Evolutionary conservation across 2,113 vertebrate species (phyloP).

Genomic region (Pelusios castaneus): DNA sequence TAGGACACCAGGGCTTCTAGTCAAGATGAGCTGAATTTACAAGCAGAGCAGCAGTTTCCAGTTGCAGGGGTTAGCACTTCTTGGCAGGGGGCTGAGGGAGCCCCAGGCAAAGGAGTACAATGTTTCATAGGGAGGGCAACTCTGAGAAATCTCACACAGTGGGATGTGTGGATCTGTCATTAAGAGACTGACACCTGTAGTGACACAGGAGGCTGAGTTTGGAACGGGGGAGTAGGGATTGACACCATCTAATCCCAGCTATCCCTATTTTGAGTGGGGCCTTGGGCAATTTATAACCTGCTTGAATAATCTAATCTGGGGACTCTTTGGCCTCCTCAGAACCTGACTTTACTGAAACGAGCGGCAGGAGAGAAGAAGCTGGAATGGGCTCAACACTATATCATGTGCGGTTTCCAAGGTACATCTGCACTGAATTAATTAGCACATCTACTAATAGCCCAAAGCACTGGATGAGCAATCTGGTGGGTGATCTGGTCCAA

Average conservation of each 20-base stretch:
- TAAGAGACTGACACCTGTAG: not conserved
- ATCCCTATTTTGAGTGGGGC: not conserved
- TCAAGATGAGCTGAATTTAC: not conserved
- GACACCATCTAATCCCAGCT: not conserved
- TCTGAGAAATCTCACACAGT: not conserved
- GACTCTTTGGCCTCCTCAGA: conserved; percentile 76
- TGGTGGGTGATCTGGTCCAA: not conserved
- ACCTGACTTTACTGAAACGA: conserved; percentile 84
- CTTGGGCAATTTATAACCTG: not conserved
- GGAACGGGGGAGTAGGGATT: not conserved
- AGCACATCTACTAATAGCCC: not conserved
- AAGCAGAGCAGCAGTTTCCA: not conserved
- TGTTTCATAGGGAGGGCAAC: not conserved
- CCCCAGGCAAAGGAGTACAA: not conserved
- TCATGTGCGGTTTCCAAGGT: conserved; percentile 89
- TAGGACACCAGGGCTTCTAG: not conserved
- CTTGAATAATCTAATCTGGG: not conserved
- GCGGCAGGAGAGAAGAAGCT: conserved; percentile 83
- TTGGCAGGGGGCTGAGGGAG: not conserved
- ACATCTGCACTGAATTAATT: conserved; percentile 2
- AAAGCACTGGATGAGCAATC: not conserved
- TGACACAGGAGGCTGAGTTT: not conserved
- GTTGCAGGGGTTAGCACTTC: not conserved
- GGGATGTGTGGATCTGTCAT: accelerated
- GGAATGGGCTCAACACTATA: conserved; percentile 89